Conservation (phyloP, 1,140 invertebrate genomes). For the Artemia franciscana region DNA sequence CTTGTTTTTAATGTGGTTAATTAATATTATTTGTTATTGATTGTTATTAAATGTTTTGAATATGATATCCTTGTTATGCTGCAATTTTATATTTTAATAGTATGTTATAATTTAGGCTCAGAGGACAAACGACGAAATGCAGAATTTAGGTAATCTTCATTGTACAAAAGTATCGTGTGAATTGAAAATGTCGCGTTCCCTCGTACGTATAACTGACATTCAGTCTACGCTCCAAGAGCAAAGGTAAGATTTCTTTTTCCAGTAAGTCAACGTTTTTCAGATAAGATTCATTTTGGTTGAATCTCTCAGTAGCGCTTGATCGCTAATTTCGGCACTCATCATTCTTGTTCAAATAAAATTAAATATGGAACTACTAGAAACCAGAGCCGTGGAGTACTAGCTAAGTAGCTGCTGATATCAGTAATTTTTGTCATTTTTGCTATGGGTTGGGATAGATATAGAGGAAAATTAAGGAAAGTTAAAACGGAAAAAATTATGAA, state of each 20-base stretch:
- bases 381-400: neutral
- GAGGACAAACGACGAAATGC: conserved; percentile 57
- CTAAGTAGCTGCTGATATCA: too few relatives aligned
- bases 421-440: too few relatives aligned
- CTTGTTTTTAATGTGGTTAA: neutral
- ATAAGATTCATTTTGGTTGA: neutral
- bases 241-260: conserved; percentile 35
- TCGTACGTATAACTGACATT: conserved; percentile 83
- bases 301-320: neutral
- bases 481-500: too few relatives aligned
- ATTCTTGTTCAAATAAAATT: neutral
- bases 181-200: conserved; percentile 73
- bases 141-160: conserved; percentile 56
- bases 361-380: neutral
- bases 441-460: too few relatives aligned
- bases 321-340: neutral
- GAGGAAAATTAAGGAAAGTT: too few relatives aligned
- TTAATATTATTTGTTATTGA: conserved; percentile 1
- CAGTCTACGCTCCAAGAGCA: conserved; percentile 90
- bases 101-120: conserved; percentile 35
- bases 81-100: neutral
- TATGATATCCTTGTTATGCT: neutral
- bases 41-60: neutral
- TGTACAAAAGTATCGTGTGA: conserved; percentile 83
- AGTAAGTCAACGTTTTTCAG: neutral